Conservation (phyloP, 2,113 vertebrate species). For the Solea senegalensis region DNA sequence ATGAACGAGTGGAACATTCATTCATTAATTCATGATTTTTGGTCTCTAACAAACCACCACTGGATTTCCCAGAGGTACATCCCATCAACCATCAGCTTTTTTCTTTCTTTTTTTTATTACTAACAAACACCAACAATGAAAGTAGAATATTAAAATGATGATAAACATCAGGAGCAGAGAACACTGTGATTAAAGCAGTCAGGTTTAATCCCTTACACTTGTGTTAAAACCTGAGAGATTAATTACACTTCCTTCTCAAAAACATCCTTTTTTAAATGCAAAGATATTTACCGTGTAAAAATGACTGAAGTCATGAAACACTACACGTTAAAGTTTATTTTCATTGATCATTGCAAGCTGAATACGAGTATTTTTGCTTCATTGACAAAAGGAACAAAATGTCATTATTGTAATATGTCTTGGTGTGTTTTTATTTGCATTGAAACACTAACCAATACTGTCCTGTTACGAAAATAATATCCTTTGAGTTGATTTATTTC, state of each 20-base stretch:
- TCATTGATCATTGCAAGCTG: conserved; percentile 53
- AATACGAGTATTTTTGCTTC: conserved; percentile 14
- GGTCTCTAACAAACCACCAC: neutral
- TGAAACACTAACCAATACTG: neutral
- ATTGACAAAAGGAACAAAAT: conserved; percentile 21
- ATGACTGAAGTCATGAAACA: neutral
- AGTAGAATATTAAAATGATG: neutral
- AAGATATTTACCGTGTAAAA: neutral
- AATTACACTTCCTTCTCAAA: conserved; percentile 1
- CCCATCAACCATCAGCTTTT: neutral
- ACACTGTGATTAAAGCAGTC: no score
- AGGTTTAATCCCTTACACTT: neutral
- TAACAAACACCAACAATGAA: neutral
- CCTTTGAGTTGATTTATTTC: no score
- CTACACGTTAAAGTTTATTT: conserved; percentile 30
- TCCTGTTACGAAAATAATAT: neutral
- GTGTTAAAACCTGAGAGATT: neutral
- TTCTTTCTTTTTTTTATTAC: neutral
- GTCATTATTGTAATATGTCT: conserved; percentile 3
- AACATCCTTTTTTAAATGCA: neutral
- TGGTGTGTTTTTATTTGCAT: neutral
- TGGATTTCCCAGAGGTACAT: neutral
- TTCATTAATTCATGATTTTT: neutral
- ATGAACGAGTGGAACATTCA: no score
- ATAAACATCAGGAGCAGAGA: neutral